Percentiles rank a stretch among this genome's conserved stretches.
Evolutionary conservation across 2,797 vertebrate genomes (phyloP).

Genomic region (Phalloptychus januarius): DNA sequence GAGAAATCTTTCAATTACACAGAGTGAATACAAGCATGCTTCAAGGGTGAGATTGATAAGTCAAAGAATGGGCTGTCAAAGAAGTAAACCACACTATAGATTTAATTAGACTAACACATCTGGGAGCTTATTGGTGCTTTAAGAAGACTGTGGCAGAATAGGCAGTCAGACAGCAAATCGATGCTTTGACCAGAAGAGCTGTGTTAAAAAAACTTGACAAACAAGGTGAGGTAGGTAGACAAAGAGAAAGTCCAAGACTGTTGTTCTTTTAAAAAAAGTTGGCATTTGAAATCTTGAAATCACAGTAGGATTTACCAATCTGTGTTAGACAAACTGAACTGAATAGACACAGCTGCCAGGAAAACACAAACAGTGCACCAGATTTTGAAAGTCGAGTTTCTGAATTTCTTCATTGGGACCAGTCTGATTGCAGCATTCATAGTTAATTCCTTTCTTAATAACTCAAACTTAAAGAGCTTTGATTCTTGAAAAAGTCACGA

Average conservation of each 20-base stretch:
- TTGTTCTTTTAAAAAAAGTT: conserved; percentile 9
- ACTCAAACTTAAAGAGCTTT: background rate
- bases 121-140: conserved; percentile 67
- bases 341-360: too few relatives aligned
- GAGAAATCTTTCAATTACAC: conserved; percentile 83
- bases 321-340: background rate
- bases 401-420: background rate
- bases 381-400: background rate
- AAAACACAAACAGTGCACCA: background rate
- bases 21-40: conserved; percentile 78
- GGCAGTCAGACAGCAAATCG: conserved; percentile 64
- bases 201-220: conserved; percentile 46
- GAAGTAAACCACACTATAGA: conserved; percentile 83
- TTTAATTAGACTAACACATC: conserved; percentile 86
- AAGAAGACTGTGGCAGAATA: conserved; percentile 37
- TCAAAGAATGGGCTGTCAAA: conserved; percentile 75
- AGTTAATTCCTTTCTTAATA: background rate
- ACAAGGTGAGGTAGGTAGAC: conserved; percentile 45
- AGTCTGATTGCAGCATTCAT: background rate
- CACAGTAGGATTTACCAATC: background rate
- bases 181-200: conserved; percentile 50
- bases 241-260: conserved; percentile 15
- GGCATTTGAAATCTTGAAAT: background rate
- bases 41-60: conserved; percentile 78
- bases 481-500: background rate